A percentile compares a stretch with the other conserved stretches of the same genome.
Conservation (phyloP, 1,140 invertebrate genomes). For the Heliconius hewitsoni region DNA sequence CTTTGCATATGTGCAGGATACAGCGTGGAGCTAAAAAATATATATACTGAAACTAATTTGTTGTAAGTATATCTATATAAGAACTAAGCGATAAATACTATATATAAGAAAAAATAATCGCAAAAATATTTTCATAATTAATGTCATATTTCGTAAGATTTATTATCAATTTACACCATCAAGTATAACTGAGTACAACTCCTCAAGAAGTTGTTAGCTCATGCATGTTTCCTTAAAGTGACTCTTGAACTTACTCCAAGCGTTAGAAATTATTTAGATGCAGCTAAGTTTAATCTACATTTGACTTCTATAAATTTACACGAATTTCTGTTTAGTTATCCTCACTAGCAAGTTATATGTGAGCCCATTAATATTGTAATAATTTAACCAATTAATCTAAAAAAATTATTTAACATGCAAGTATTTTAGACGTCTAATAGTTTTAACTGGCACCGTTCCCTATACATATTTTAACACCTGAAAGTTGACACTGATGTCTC, state of each 20-base stretch:
- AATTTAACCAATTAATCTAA: constrained; percentile 13
- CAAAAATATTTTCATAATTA: neutral
- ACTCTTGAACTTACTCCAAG: constrained; percentile 31
- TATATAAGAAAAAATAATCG: too few relatives aligned
- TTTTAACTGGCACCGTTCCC: neutral
- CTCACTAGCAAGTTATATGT: neutral
- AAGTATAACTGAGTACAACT: constrained; percentile 11
- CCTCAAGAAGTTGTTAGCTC: constrained; percentile 16
- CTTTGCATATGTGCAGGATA: too few relatives aligned
- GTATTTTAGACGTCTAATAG: neutral
- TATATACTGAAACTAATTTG: too few relatives aligned
- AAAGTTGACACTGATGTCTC: neutral
- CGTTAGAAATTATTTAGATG: constrained; percentile 33
- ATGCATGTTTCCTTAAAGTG: constrained; percentile 31
- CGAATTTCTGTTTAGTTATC: constrained; percentile 16
- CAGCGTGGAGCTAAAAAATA: too few relatives aligned
- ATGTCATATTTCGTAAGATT: neutral
- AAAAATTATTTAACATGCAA: neutral
- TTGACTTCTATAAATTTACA: constrained; percentile 26
- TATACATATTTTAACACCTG: neutral
- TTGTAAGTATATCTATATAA: too few relatives aligned
- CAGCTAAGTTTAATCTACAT: constrained; percentile 26
- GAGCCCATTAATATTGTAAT: neutral
- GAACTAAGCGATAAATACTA: too few relatives aligned
- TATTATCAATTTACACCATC: neutral